Base-by-base conservation (phyloP, 1,140 invertebrate genomes). In the Vanessa atalanta region DNA sequence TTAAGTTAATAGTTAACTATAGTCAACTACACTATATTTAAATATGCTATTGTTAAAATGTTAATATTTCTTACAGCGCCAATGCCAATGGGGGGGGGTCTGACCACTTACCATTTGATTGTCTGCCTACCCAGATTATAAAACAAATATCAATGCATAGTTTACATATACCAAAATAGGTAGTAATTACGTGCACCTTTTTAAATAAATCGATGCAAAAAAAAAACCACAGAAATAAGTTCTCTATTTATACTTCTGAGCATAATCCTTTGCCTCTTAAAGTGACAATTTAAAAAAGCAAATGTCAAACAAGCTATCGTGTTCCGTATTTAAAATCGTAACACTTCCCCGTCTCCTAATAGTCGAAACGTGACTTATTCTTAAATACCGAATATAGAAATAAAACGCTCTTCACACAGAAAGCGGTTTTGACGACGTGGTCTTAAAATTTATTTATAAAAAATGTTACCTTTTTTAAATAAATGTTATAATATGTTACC, bases 321-420 rank as follows among this genome's bases (percentile, higher is more conserved):
- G 79, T 83, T 82, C 83, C 78, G 77, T 81, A 76, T 85, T 87
- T 84, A 80, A 86, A 88, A 85, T 77, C 53, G 75, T 82, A 79
- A 78, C 78, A 76, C 75, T 67, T 66, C 67, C 63, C 67, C 72
- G 65, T 72, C 65, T 64, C 55, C 55, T 87, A 87, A 89, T 89
- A 85, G 87, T 76, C 73, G 79, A 79, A 84, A 89, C 87, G 87
- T 89, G 87, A 84, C 79, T 82, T 78, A 68, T 80, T 72, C 76
- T 70, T 70, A 77, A 84, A 79, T 83, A 81, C 82, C 79, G 76
- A 83, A 86, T 84, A 83, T 84, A 82, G 77, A 82, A 83, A 65
- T 74, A 74, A 74, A 47, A 50, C 60, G 48, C 13, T 51, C 65
- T 76, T 66, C 75, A 81, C 69, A 79, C 72, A 8, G 47, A 73